Percentiles rank a stretch among this genome's conserved stretches.
phyloP scores from a whole-genome alignment of 2,797 vertebrate species.

The Simalia tracyae region DNA sequence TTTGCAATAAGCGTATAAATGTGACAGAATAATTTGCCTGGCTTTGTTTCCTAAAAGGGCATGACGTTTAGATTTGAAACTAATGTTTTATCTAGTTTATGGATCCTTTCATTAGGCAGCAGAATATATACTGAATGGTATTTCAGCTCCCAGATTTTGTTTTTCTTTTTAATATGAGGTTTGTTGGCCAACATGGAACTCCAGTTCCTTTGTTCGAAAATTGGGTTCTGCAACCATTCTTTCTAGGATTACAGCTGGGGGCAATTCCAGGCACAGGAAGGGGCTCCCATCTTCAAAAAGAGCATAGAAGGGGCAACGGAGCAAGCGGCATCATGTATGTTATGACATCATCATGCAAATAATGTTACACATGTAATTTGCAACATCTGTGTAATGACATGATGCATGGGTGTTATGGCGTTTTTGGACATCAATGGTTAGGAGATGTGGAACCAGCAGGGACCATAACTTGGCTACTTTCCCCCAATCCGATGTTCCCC shows the following conservation, averaged over 20 bases:
- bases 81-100: slow-evolving; percentile 11
- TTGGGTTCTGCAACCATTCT: background rate
- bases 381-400: too few species aligned
- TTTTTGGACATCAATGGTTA: too few species aligned
- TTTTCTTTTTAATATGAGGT: background rate
- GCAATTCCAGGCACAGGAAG: background rate
- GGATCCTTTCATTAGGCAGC: background rate
- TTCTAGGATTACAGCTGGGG: background rate
- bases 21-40: background rate
- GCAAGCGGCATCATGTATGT: too few species aligned
- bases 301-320: too few species aligned
- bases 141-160: background rate
- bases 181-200: background rate
- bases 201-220: background rate
- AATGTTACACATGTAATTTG: too few species aligned
- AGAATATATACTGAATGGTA: background rate
- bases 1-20: background rate
- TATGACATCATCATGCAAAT: too few species aligned
- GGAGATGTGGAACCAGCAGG: too few species aligned
- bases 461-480: too few species aligned
- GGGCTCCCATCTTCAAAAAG: too few species aligned
- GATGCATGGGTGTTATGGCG: too few species aligned
- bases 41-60: background rate
- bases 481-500: too few species aligned
- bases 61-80: background rate